A percentile compares a stretch with the other conserved stretches of the same genome.
Conservation (phyloP, 2,113 vertebrate genomes). For the Cyprinodon variegatus region DNA sequence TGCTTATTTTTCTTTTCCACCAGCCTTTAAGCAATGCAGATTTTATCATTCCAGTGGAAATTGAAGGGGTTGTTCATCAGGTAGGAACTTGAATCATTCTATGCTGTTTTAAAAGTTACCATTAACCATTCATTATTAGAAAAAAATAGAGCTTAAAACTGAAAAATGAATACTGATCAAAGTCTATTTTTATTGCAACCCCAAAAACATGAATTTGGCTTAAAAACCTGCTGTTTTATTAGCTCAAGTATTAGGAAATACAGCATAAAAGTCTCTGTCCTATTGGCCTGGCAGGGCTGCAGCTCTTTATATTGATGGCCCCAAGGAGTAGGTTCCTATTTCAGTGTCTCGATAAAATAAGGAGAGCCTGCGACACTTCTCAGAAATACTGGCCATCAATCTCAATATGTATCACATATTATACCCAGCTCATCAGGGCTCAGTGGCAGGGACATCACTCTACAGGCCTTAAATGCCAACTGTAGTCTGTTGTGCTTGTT, state of each 20-base stretch:
- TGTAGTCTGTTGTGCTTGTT: conserved; percentile 29
- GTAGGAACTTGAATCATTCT: conserved; percentile 64
- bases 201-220: background rate
- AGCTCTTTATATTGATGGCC: conserved; percentile 68
- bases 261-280: background rate
- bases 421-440: conserved; percentile 22
- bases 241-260: background rate
- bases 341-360: conserved; percentile 74
- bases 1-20: conserved; percentile 21
- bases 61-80: conserved; percentile 91
- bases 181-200: background rate
- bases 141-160: background rate
- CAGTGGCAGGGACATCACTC: conserved; percentile 33
- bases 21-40: conserved; percentile 93
- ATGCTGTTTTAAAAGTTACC: background rate
- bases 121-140: background rate
- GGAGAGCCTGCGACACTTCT: conserved; percentile 70
- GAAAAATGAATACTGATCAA: background rate
- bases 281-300: conserved; percentile 62
- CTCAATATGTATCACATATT: conserved; percentile 47
- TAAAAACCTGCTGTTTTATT: background rate
- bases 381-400: conserved; percentile 75
- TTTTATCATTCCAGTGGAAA: conserved; percentile 95
- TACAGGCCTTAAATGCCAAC: conserved; percentile 52
- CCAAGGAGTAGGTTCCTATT: conserved; percentile 79